These are phyloP conservation scores for Halcyon senegalensis DNA, from an alignment of 2,113 vertebrate species.

Conservation along the genomic window DNA sequence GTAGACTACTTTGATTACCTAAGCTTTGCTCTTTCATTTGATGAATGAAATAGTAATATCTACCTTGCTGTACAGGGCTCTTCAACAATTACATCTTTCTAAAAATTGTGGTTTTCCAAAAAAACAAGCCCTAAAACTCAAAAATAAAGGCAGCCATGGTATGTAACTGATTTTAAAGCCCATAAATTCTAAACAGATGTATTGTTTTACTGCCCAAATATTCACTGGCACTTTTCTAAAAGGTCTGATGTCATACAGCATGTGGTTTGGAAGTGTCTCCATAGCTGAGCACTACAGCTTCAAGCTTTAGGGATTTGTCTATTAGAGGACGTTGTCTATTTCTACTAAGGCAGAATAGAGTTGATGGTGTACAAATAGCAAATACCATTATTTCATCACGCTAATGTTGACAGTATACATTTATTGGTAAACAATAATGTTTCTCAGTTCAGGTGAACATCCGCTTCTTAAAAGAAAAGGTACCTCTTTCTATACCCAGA, in stretches of 20 bases:
- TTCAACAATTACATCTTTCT: not conserved
- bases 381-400: not conserved
- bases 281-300: not conserved
- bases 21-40: not conserved
- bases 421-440: not conserved
- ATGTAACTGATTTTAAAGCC: not conserved
- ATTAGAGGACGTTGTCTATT: not conserved
- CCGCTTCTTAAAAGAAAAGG: not conserved
- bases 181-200: not conserved
- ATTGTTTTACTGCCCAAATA: not conserved
- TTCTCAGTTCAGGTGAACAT: not conserved
- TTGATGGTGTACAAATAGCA: not conserved
- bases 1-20: not conserved
- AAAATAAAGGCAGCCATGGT: not conserved
- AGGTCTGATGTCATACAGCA: not conserved
- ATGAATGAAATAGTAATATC: not conserved
- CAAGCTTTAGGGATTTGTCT: not conserved
- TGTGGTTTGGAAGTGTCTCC: not conserved
- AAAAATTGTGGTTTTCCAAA: not conserved
- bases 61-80: not conserved
- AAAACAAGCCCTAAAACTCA: not conserved
- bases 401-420: not conserved
- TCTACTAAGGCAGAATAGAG: not conserved
- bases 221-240: not conserved
- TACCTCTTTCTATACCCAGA: not conserved